These are phyloP conservation scores for Coregonus clupeaformis DNA, from an alignment of 2,113 vertebrate genomes.

Conservation along the genomic window DNA sequence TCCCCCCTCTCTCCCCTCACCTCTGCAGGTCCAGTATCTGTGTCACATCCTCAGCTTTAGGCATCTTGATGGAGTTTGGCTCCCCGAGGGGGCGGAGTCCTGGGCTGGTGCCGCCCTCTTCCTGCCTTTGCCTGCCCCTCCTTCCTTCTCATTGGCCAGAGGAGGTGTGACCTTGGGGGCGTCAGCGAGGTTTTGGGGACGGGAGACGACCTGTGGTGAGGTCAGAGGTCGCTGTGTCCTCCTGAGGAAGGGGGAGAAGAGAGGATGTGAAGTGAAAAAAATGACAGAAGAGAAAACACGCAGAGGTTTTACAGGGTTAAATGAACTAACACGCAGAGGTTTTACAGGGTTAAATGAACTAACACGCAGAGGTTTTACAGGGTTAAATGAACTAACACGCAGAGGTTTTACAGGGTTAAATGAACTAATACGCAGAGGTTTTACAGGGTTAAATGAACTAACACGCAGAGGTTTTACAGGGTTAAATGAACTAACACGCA, in stretches of 20 bases:
- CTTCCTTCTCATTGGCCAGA: conserved; percentile 78
- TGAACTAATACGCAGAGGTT: too few relatives aligned
- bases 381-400: too few relatives aligned
- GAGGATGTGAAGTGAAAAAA: too few relatives aligned
- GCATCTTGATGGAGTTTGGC: conserved; percentile 88
- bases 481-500: too few relatives aligned
- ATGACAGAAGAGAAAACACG: too few relatives aligned
- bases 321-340: too few relatives aligned
- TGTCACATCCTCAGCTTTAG: conserved; percentile 89
- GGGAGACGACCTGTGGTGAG: conserved; percentile 69
- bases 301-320: too few relatives aligned
- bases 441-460: too few relatives aligned
- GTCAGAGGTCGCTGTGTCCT: conserved; percentile 42
- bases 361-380: too few relatives aligned
- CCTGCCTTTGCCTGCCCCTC: conserved; percentile 80
- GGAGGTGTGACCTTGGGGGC: conserved; percentile 77
- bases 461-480: too few relatives aligned
- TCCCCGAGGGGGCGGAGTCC: conserved; percentile 79
- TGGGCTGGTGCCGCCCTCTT: conserved; percentile 82
- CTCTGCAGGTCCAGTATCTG: conserved; percentile 96
- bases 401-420: too few relatives aligned
- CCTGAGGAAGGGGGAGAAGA: conserved; percentile 29
- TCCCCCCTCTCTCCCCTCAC: conserved; percentile 66
- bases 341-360: too few relatives aligned
- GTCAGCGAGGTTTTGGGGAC: conserved; percentile 56